Base-by-base conservation (phyloP, 2,113 vertebrate genomes). In the Cacatua alba region DNA sequence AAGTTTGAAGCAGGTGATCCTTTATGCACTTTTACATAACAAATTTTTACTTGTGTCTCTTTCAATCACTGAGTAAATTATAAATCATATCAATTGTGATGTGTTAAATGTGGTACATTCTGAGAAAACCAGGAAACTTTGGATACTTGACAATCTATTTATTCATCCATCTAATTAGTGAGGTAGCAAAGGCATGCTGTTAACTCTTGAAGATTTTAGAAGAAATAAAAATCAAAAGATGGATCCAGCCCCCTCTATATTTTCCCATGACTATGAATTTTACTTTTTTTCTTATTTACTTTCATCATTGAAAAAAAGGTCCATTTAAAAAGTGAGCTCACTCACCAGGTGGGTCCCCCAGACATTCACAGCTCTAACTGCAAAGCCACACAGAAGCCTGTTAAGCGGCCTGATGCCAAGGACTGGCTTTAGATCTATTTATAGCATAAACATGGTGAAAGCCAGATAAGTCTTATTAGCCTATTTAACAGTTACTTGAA, bases 371-470 rank as follows among this genome's bases (percentile, higher is more conserved):
- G 84, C 69, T 79, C 81, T 82, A 75, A 76, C 86, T 90, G 91
- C 20, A 97, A 96, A 96, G 80, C 80, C 55, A 74, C 81, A 31
- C 37, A 51, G 90, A 97, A 97, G 84, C 82, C 76, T 90, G 93
- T 84, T 96, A 94, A 92, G 84, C 3, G 2, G 62, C 87, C 89
- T 94, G 85, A 69, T 92, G 92, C 96, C 95, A 96, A 86, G 52
- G 52, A 64, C 82, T 82, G 69, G 95, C 93, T 96, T 97, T 95
- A 97, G 11, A 95, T 90, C 94, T 97, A 97, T 96, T 96, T 96
- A 96, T 96, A 95, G 92, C 29, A 95, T 55, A 91, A 95, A 95
- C 68, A 67, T 10, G 20, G 75, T 11, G 77, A 94, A 80, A 92
- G 75, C 91, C 84, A 95, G 86, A 88, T 97, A 97, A 97, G 62